These are phyloP conservation scores for Tragelaphus scriptus DNA, from an alignment of 2,113 vertebrate genomes.

Conservation along the genomic window DNA sequence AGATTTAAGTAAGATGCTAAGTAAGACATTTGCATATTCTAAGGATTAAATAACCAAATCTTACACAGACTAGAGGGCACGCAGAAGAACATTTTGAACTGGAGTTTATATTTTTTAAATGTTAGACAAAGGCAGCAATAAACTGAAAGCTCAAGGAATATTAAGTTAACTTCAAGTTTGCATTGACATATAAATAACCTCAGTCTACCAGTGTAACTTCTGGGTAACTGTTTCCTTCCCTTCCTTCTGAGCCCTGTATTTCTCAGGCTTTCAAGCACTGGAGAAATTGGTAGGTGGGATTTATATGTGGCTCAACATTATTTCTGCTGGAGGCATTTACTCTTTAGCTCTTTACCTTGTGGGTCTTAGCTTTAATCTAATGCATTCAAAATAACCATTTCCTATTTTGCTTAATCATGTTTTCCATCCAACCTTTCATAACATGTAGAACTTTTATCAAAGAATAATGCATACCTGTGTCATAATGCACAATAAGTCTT, in stretches of 20 bases:
- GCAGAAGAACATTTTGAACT: slow-evolving; percentile 1
- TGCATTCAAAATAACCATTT: not conserved
- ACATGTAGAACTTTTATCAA: not conserved
- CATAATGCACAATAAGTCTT: slow-evolving; percentile 83
- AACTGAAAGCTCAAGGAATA: not conserved
- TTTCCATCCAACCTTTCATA: not conserved
- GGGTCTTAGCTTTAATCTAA: not conserved
- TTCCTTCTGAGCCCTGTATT: not conserved
- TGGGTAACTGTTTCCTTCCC: not conserved
- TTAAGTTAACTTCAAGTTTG: not conserved
- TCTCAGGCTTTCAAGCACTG: not conserved
- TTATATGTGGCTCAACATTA: not conserved
- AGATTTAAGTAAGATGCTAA: not conserved
- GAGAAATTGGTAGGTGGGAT: not conserved
- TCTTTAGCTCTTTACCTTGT: not conserved
- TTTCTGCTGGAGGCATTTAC: not conserved
- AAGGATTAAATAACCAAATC: not conserved
- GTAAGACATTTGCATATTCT: not conserved
- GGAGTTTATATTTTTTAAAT: not conserved
- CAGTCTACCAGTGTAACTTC: not conserved
- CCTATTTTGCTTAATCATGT: not conserved
- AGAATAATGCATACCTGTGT: slow-evolving; percentile 78
- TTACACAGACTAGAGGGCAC: not conserved
- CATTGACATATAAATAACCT: not conserved
- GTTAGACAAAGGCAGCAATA: not conserved